These are phyloP conservation scores for Cyclophora punctaria DNA, from an alignment of 2,888 invertebrate species.

Conservation along the genomic window DNA sequence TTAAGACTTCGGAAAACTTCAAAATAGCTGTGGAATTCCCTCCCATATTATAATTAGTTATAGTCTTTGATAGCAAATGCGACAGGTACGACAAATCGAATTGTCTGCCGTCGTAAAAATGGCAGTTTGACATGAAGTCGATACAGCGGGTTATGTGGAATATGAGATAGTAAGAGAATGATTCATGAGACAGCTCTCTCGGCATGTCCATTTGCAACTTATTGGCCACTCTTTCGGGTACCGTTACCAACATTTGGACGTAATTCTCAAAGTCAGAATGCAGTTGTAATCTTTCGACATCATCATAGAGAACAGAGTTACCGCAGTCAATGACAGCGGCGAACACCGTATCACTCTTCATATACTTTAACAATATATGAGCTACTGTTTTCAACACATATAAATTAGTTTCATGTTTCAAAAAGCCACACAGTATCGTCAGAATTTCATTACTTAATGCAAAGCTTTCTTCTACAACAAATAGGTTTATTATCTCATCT, in stretches of 20 bases:
- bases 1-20: conserved; percentile 71
- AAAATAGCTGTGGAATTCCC: conserved; percentile 60
- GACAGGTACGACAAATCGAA: conserved; percentile 63
- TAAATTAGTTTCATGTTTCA: conserved; percentile 55
- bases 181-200: conserved; percentile 72
- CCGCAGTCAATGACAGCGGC: conserved; percentile 60
- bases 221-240: conserved; percentile 84
- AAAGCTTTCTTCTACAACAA: conserved; percentile 72
- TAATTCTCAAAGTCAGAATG: conserved; percentile 65
- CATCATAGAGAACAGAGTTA: conserved; percentile 24
- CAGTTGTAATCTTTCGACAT: conserved; percentile 20
- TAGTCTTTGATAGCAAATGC: conserved; percentile 76
- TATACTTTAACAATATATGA: conserved; percentile 56
- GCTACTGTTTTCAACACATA: conserved; percentile 45
- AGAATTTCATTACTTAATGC: conserved; percentile 64
- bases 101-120: conserved; percentile 34
- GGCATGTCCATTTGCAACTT: conserved; percentile 72
- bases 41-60: conserved; percentile 71
- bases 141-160: conserved; percentile 77
- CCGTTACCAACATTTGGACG: conserved; percentile 77
- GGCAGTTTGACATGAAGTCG: conserved; percentile 73
- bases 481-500: conserved; percentile 53
- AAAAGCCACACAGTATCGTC: conserved; percentile 51
- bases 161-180: conserved; percentile 75
- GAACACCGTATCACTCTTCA: conserved; percentile 75